These are phyloP conservation scores for Okapia johnstoni DNA, from an alignment of 2,113 vertebrate species.

Conservation along the genomic window DNA sequence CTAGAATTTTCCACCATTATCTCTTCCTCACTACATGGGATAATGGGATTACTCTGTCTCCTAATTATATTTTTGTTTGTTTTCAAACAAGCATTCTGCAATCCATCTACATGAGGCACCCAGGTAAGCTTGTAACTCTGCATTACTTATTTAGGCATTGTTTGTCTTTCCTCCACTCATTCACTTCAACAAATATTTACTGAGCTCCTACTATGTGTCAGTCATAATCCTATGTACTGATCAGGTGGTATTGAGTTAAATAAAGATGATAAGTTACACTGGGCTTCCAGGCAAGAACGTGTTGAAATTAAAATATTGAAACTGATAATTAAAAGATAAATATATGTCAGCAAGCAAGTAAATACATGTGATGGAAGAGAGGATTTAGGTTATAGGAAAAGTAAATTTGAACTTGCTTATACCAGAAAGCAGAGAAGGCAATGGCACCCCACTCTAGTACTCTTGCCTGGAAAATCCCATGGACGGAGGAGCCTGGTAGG, in stretches of 20 bases:
- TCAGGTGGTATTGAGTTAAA: background rate
- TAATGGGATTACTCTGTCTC: background rate
- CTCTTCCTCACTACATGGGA: background rate
- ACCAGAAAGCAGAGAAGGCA: background rate
- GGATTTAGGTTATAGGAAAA: background rate
- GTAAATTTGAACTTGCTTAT: background rate
- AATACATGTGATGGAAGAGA: background rate
- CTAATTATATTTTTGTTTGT: background rate
- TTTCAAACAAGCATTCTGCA: background rate
- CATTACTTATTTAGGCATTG: background rate
- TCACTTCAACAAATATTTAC: background rate
- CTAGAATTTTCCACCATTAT: background rate
- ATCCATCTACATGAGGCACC: background rate
- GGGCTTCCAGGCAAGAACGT: accelerated
- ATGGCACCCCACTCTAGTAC: no score
- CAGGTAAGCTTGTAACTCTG: background rate
- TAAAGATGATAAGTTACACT: background rate
- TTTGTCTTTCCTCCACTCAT: background rate
- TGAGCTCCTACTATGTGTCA: background rate
- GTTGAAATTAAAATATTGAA: background rate
- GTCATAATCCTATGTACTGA: background rate
- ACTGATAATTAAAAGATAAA: background rate
- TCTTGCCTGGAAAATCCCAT: no score
- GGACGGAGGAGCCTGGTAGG: no score
- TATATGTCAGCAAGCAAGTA: background rate